phyloP scores from a whole-genome alignment of 2,888 invertebrate species.

The Drosophila paracracens region DNA sequence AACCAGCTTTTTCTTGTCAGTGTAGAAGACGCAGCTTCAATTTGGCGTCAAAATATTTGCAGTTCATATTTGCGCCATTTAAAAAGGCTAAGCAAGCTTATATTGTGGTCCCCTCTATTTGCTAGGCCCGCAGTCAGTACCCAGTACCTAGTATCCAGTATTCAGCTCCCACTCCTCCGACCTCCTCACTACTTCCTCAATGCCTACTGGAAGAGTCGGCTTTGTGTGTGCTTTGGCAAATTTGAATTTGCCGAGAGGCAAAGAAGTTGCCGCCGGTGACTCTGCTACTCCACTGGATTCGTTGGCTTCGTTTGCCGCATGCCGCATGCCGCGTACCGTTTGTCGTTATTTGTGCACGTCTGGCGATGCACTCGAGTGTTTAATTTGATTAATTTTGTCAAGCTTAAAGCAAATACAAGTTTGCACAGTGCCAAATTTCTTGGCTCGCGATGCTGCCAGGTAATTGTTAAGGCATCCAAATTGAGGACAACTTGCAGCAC shows the following conservation, averaged over 20 bases:
- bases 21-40: slow-evolving; percentile 52
- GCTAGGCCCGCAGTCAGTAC: slow-evolving; percentile 44
- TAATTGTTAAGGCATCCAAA: slow-evolving; percentile 52
- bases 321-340: slow-evolving; percentile 37
- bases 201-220: slow-evolving; percentile 1
- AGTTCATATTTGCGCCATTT: slow-evolving; percentile 77
- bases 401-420: slow-evolving; percentile 78
- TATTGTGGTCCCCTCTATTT: slow-evolving; percentile 68
- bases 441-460: slow-evolving; percentile 45
- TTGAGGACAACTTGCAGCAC: slow-evolving; percentile 36
- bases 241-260: slow-evolving; percentile 66
- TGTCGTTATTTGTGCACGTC: slow-evolving; percentile 79
- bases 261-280: slow-evolving; percentile 43
- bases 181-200: too few species aligned
- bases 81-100: slow-evolving; percentile 80
- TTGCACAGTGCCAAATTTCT: slow-evolving; percentile 75
- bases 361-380: slow-evolving; percentile 83
- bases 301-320: slow-evolving; percentile 18
- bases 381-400: slow-evolving; percentile 84
- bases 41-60: slow-evolving; percentile 75
- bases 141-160: slow-evolving; percentile 7
- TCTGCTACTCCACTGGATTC: slow-evolving; percentile 18
- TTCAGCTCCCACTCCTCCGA: neutral
- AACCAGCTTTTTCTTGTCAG: slow-evolving; percentile 5
- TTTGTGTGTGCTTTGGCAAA: slow-evolving; percentile 57